A percentile compares a stretch with the other conserved stretches of the same genome.
Conservation (phyloP, 2,888 invertebrate species). For the Crepidodera aurea region DNA sequence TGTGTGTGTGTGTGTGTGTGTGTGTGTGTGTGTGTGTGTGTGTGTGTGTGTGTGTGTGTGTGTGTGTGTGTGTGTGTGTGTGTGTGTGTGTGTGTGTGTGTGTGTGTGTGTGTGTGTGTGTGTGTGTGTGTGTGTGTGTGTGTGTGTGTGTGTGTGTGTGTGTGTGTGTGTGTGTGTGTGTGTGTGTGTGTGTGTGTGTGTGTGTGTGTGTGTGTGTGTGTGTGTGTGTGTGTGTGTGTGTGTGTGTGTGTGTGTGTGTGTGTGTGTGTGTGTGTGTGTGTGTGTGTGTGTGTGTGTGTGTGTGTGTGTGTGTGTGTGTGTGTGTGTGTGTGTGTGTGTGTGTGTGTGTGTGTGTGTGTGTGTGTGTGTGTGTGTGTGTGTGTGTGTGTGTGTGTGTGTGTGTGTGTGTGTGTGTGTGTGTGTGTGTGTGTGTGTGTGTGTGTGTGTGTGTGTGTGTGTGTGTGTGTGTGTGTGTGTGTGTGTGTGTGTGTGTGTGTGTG, state of each 20-base stretch:
- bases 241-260: background rate
- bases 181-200: too few species aligned
- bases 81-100: background rate
- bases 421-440: background rate
- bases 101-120: background rate
- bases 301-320: background rate
- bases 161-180: too few species aligned
- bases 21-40: too few species aligned
- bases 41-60: background rate
- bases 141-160: too few species aligned
- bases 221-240: background rate
- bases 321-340: background rate
- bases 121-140: background rate
- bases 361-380: background rate
- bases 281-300: background rate
- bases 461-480: background rate
- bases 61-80: background rate
- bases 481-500: background rate
- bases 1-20: too few species aligned
- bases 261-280: background rate
- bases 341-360: background rate
- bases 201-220: background rate
- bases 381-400: background rate
- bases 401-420: background rate
- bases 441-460: background rate